Conservation (phyloP, 2,888 invertebrate species). For the Lasius fuliginosus region DNA sequence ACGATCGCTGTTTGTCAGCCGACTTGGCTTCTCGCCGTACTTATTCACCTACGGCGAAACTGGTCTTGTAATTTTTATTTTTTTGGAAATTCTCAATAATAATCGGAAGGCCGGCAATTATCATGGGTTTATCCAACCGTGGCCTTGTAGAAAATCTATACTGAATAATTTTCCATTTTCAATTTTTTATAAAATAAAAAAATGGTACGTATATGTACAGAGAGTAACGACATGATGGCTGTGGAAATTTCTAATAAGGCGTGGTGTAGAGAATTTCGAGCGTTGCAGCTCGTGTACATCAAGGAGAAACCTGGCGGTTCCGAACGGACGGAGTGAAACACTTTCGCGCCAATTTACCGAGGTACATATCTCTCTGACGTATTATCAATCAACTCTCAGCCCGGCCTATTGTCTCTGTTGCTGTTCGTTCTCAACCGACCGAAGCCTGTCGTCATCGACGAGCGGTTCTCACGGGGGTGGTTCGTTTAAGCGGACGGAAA, state of each 20-base stretch:
- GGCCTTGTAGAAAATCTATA: neutral
- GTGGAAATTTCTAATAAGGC: neutral
- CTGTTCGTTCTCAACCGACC: conserved; percentile 41
- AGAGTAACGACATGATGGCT: too few species aligned
- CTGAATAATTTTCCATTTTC: too few species aligned
- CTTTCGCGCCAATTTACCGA: conserved; percentile 48
- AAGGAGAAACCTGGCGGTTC: conserved; percentile 18
- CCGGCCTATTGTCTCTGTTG: conserved; percentile 45
- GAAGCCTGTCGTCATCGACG: conserved; percentile 46
- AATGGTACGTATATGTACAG: neutral
- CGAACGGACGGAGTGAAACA: conserved; percentile 33
- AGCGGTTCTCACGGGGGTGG: conserved; percentile 71
- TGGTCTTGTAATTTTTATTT: neutral
- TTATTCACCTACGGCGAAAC: neutral
- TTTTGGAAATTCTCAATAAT: neutral
- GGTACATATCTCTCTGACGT: conserved; percentile 44
- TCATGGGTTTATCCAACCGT: neutral
- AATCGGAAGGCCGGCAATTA: neutral
- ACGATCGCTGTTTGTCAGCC: conserved; percentile 7
- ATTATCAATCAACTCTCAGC: conserved; percentile 48
- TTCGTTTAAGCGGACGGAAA: conserved; percentile 47
- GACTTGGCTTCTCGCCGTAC: neutral
- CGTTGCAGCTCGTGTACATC: neutral
- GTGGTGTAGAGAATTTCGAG: neutral
- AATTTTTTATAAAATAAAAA: conserved; percentile 3